Conservation (phyloP, 2,113 vertebrate genomes). For the Hypomesus transpacificus region DNA sequence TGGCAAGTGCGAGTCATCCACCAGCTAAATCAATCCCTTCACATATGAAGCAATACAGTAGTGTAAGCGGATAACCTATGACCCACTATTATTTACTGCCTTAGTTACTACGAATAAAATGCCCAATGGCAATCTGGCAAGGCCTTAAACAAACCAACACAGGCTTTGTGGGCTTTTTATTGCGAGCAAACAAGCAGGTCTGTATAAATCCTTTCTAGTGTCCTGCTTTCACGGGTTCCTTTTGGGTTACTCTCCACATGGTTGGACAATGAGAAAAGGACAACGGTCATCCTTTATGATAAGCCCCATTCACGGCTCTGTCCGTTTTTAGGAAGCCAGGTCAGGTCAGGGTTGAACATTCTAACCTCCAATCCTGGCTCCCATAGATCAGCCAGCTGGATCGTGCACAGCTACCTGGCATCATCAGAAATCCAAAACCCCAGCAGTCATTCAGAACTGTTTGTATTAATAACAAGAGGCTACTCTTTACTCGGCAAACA, state of each 20-base stretch:
- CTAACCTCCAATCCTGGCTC: too few relatives aligned
- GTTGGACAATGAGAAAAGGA: conserved; percentile 26
- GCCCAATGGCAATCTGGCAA: conserved; percentile 1
- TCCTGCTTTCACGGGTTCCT: conserved; percentile 36
- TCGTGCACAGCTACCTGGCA: too few relatives aligned
- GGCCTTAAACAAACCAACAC: conserved; percentile 30
- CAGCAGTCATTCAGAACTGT: too few relatives aligned
- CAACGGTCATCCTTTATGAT: conserved; percentile 31
- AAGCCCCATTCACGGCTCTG: conserved; percentile 30
- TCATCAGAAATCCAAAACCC: too few relatives aligned
- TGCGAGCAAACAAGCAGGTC: conserved; percentile 28
- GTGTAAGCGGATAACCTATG: background rate
- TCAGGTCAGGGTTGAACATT: conserved; percentile 31
- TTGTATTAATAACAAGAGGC: too few relatives aligned
- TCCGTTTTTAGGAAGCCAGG: conserved; percentile 13
- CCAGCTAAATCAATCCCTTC: too few relatives aligned
- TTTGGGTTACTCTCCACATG: conserved; percentile 52
- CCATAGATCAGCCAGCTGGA: too few relatives aligned
- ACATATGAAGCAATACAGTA: background rate
- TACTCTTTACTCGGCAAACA: background rate
- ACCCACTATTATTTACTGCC: background rate
- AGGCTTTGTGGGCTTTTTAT: conserved; percentile 33
- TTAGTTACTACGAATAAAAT: background rate
- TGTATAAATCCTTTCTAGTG: conserved; percentile 33
- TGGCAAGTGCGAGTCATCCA: too few relatives aligned